These are phyloP conservation scores for Drosophila ohnishii DNA, from an alignment of 1,140 invertebrate genomes.

Conservation along the genomic window DNA sequence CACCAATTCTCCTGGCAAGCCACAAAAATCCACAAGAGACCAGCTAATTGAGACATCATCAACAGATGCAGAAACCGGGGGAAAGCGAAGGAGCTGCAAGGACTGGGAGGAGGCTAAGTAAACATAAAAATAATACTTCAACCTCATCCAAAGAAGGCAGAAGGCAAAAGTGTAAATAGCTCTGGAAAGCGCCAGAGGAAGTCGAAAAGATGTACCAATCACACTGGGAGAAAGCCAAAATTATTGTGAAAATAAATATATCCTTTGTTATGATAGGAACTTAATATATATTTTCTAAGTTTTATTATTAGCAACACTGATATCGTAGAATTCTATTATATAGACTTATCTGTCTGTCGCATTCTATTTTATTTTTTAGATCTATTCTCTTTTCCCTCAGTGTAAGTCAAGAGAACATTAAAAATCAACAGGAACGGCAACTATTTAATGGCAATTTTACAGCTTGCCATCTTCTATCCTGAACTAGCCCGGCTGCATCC, in stretches of 20 bases:
- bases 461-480: constrained; percentile 46
- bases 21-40: constrained; percentile 65
- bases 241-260: not conserved
- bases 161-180: constrained; percentile 72
- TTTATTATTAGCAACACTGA: too few relatives aligned
- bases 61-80: constrained; percentile 8
- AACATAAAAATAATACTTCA: constrained; percentile 48
- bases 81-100: constrained; percentile 5
- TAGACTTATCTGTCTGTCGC: too few relatives aligned
- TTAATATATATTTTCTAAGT: too few relatives aligned
- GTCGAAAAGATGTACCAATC: constrained; percentile 24
- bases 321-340: too few relatives aligned
- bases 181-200: constrained; percentile 62
- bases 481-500: not conserved
- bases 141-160: constrained; percentile 33
- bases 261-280: not conserved
- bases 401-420: constrained; percentile 42
- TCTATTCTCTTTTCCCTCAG: not conserved
- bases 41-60: constrained; percentile 78
- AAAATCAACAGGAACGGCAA: constrained; percentile 71
- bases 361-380: not conserved
- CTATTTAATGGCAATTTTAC: constrained; percentile 80
- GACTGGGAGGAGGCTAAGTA: constrained; percentile 36
- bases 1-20: constrained; percentile 30
- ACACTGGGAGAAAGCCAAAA: constrained; percentile 6